These are phyloP conservation scores for Lithobius niger DNA, from an alignment of 1,140 invertebrate species.

Conservation along the genomic window DNA sequence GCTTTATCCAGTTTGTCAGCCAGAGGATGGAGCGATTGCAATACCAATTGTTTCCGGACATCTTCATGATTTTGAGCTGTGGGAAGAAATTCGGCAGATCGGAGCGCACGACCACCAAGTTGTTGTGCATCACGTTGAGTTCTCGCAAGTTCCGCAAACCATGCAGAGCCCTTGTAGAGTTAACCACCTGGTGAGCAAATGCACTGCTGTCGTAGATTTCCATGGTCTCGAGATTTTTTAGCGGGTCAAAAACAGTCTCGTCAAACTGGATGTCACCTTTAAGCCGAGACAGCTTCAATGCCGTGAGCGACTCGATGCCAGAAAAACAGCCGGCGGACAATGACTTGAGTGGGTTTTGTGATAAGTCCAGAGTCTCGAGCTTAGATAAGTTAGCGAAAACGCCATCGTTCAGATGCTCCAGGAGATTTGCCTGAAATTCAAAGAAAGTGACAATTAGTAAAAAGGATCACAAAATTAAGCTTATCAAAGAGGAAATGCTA, in stretches of 20 bases:
- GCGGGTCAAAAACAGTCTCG: slow-evolving; percentile 36
- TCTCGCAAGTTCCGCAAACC: slow-evolving; percentile 42
- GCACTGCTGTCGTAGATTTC: slow-evolving; percentile 57
- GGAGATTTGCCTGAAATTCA: slow-evolving; percentile 34
- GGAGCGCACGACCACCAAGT: slow-evolving; percentile 45
- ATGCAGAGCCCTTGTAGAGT: slow-evolving; percentile 45
- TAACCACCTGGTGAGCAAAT: slow-evolving; percentile 49
- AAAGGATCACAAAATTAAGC: too few relatives aligned
- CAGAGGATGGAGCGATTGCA: slow-evolving; percentile 31
- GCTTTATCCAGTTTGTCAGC: slow-evolving; percentile 31
- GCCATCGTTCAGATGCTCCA: slow-evolving; percentile 27
- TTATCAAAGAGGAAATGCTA: too few relatives aligned
- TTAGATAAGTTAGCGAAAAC: slow-evolving; percentile 29
- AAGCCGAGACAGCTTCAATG: slow-evolving; percentile 51
- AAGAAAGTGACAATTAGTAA: too few relatives aligned
- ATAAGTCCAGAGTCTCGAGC: slow-evolving; percentile 51
- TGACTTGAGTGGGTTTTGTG: slow-evolving; percentile 54
- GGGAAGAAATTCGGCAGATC: slow-evolving; percentile 54
- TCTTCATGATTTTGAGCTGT: slow-evolving; percentile 37
- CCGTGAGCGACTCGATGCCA: slow-evolving; percentile 45
- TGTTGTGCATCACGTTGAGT: slow-evolving; percentile 50
- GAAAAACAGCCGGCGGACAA: slow-evolving; percentile 49
- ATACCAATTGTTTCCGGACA: slow-evolving; percentile 35
- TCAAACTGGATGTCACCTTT: slow-evolving; percentile 36
- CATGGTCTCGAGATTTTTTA: slow-evolving; percentile 51